phyloP scores from a whole-genome alignment of 2,888 invertebrate species.

The Suillia variegata region DNA sequence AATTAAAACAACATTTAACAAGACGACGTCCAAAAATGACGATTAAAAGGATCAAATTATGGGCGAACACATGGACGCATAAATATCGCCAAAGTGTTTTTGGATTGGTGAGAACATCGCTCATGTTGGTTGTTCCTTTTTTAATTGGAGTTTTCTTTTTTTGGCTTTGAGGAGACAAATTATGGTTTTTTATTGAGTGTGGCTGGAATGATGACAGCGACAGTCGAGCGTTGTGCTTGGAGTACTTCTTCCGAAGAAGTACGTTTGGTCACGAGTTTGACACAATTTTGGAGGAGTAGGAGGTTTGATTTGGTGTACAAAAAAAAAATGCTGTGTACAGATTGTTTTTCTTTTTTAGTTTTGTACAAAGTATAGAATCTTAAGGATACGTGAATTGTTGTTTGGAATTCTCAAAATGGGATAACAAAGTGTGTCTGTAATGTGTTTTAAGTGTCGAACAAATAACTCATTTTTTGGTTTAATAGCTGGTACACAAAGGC shows the following conservation, averaged over 20 bases:
- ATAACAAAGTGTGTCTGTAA: too few species aligned
- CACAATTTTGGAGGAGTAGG: too few species aligned
- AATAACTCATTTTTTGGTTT: too few species aligned
- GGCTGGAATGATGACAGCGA: neutral
- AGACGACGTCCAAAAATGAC: neutral
- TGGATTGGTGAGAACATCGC: too few species aligned
- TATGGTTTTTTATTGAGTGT: constrained; percentile 25
- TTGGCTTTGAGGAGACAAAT: constrained; percentile 28
- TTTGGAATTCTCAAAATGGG: too few species aligned
- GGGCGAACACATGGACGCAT: constrained; percentile 15
- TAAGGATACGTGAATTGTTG: too few species aligned
- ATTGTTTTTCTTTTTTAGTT: too few species aligned
- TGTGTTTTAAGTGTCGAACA: too few species aligned
- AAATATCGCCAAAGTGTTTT: constrained; percentile 4
- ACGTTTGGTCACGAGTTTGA: neutral
- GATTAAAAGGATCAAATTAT: constrained; percentile 28
- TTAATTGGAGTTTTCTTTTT: neutral
- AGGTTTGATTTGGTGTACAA: neutral
- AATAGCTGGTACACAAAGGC: too few species aligned
- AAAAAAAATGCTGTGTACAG: too few species aligned
- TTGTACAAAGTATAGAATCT: too few species aligned
- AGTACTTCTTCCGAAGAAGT: neutral
- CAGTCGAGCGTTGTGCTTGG: neutral
- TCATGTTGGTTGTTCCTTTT: constrained; percentile 14
- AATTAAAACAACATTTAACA: constrained; percentile 13